Percentiles rank a stretch among this genome's conserved stretches.
Conservation (phyloP, 2,797 vertebrate genomes). For the Melanogrammus aeglefinus region DNA sequence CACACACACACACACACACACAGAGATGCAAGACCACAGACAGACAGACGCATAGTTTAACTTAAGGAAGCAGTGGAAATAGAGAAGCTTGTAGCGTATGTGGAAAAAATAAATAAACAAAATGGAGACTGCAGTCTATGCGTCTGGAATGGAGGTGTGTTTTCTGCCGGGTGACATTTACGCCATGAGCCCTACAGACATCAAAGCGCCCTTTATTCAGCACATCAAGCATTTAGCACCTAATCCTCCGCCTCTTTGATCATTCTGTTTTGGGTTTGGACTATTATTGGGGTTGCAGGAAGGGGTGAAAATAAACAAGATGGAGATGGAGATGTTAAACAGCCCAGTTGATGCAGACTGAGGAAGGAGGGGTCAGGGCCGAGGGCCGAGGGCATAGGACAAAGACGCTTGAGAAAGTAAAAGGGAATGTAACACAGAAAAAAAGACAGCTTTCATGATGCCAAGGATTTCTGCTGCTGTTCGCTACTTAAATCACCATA, state of each 20-base stretch:
- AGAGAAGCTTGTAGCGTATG: not conserved
- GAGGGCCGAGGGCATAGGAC: not conserved
- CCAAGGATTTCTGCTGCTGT: slow-evolving; percentile 7
- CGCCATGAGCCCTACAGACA: slow-evolving; percentile 57
- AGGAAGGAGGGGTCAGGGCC: not conserved
- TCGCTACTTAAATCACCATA: slow-evolving; percentile 25
- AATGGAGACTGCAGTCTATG: not conserved
- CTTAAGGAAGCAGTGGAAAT: not conserved
- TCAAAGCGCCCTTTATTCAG: slow-evolving; percentile 60
- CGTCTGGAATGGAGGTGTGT: not conserved
- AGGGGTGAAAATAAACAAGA: slow-evolving; percentile 36
- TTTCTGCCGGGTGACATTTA: slow-evolving; percentile 55
- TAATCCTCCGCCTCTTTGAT: slow-evolving; percentile 65
- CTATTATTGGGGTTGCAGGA: slow-evolving; percentile 62
- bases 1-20: too few relatives aligned
- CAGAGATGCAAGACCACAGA: too few relatives aligned
- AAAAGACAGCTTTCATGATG: slow-evolving; percentile 15
- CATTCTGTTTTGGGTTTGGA: slow-evolving; percentile 55
- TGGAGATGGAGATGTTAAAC: slow-evolving; percentile 12
- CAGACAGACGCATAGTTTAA: too few relatives aligned
- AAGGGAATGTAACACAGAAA: not conserved
- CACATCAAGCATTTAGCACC: slow-evolving; percentile 59
- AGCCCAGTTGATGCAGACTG: not conserved
- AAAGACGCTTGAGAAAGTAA: not conserved
- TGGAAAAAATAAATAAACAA: not conserved